These are phyloP conservation scores for Eugnorisma glareosa DNA, from an alignment of 2,888 invertebrate genomes.

Conservation along the genomic window DNA sequence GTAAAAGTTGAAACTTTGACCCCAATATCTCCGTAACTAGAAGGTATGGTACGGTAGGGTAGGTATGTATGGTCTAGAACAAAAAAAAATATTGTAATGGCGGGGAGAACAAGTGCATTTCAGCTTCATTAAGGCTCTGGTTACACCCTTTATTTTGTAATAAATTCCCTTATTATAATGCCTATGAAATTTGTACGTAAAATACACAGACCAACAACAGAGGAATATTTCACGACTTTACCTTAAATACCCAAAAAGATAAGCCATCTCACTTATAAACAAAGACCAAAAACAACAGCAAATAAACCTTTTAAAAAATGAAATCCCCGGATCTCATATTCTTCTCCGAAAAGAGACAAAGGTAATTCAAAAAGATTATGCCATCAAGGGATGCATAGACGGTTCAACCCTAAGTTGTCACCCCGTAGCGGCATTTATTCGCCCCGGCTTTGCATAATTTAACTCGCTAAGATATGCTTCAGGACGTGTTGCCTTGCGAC, in stretches of 20 bases:
- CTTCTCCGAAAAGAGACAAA: conserved; percentile 13
- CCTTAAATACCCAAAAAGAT: neutral
- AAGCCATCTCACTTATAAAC: neutral
- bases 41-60: too few species aligned
- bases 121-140: too few species aligned
- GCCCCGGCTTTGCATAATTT: conserved; percentile 73
- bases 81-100: too few species aligned
- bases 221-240: neutral
- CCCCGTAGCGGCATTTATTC: conserved; percentile 71
- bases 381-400: conserved; percentile 62
- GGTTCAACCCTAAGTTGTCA: conserved; percentile 69
- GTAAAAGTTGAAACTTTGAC: too few species aligned
- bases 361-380: conserved; percentile 51
- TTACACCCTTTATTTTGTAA: too few species aligned
- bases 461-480: conserved; percentile 59
- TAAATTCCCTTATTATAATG: neutral
- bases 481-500: conserved; percentile 55
- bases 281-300: neutral
- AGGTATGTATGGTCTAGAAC: too few species aligned
- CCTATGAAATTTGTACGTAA: too few species aligned
- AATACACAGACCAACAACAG: neutral
- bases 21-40: too few species aligned
- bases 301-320: conserved; percentile 62
- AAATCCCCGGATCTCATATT: conserved; percentile 7
- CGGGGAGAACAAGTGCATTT: too few species aligned